Conservation (phyloP, 2,888 invertebrate genomes). For the Cerastoderma edule region DNA sequence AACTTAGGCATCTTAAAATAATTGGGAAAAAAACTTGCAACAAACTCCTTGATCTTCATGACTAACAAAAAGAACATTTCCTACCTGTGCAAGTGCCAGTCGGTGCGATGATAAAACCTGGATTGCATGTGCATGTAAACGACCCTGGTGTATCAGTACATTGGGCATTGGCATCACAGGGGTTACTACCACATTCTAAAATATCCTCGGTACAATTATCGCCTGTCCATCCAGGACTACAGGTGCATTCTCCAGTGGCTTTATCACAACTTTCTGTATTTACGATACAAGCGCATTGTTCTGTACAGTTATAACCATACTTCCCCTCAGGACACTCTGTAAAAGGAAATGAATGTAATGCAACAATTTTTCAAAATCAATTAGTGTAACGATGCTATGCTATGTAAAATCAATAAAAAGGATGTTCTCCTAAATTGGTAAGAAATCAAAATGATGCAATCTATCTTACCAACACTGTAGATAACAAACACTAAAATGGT, state of each 20-base stretch:
- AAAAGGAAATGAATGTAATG: neutral
- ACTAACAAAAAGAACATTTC: neutral
- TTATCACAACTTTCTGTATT: slow-evolving; percentile 35
- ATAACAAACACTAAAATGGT: too few species aligned
- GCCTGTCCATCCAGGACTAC: slow-evolving; percentile 42
- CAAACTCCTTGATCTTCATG: too few species aligned
- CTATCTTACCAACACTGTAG: neutral
- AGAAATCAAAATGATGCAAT: too few species aligned
- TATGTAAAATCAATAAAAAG: too few species aligned
- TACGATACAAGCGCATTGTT: slow-evolving; percentile 34
- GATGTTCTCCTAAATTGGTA: too few species aligned
- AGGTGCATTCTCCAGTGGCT: slow-evolving; percentile 34
- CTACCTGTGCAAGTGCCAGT: slow-evolving; percentile 18
- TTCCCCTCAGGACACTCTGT: slow-evolving; percentile 51
- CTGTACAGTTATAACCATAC: slow-evolving; percentile 44
- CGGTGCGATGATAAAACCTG: slow-evolving; percentile 3
- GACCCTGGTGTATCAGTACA: slow-evolving; percentile 32
- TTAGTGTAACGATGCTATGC: neutral
- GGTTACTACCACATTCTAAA: slow-evolving; percentile 35
- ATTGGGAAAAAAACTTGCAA: too few species aligned
- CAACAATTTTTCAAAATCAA: neutral
- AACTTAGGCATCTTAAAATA: too few species aligned
- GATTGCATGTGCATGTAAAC: slow-evolving; percentile 16
- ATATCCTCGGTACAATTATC: slow-evolving; percentile 23
- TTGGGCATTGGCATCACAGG: slow-evolving; percentile 40